Conservation (phyloP, 2,888 invertebrate species). For the Melanostoma scalare region DNA sequence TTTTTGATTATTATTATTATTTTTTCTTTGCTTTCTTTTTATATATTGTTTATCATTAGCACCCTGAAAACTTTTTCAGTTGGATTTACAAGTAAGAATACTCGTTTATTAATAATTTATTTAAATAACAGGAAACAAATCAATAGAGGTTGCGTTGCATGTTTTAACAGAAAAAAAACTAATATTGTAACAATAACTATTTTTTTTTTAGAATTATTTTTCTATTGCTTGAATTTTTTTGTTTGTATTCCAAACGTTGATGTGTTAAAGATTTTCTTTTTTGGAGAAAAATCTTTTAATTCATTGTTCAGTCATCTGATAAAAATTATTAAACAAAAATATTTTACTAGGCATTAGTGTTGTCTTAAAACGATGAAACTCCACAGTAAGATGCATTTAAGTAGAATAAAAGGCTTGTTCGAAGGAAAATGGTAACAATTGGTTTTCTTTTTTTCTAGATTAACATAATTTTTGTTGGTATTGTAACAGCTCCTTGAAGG, state of each 20-base stretch:
- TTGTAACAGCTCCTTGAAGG: slow-evolving; percentile 14
- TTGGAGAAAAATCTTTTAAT: slow-evolving; percentile 7
- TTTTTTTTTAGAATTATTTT: slow-evolving; percentile 49
- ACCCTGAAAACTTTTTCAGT: slow-evolving; percentile 82
- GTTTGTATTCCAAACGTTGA: slow-evolving; percentile 13
- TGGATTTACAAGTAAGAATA: slow-evolving; percentile 76
- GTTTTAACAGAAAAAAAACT: slow-evolving; percentile 67
- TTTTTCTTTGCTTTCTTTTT: slow-evolving; percentile 40
- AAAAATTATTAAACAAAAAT: slow-evolving; percentile 63
- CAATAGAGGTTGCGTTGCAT: slow-evolving; percentile 70
- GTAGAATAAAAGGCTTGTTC: slow-evolving; percentile 63
- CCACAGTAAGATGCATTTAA: slow-evolving; percentile 53
- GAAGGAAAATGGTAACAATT: slow-evolving; percentile 71
- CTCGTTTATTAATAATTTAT: slow-evolving; percentile 67
- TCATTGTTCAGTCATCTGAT: slow-evolving; percentile 51
- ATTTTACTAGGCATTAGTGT: slow-evolving; percentile 68
- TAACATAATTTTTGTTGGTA: slow-evolving; percentile 14
- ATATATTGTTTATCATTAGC: slow-evolving; percentile 77
- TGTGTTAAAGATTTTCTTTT: too few relatives aligned
- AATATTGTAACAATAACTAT: slow-evolving; percentile 58
- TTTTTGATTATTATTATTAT: slow-evolving; percentile 40
- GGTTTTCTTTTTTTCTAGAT: slow-evolving; percentile 19
- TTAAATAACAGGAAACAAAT: slow-evolving; percentile 72
- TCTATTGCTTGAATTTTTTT: slow-evolving; percentile 68
- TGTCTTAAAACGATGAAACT: slow-evolving; percentile 59